phyloP scores from a whole-genome alignment of 2,797 vertebrate species.

The Spinus pinus region DNA sequence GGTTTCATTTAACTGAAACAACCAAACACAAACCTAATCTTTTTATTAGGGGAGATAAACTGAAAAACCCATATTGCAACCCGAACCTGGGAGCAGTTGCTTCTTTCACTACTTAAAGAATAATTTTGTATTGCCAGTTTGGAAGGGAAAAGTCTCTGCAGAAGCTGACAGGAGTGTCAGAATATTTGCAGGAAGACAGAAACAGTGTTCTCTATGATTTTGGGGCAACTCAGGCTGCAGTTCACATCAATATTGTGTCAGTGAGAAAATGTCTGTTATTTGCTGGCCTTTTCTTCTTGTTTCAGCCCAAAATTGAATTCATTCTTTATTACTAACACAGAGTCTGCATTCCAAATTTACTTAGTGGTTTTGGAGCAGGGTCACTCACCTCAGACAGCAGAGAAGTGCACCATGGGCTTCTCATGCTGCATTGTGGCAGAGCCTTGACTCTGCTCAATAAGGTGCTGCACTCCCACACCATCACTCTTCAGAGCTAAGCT shows the following conservation, averaged over 20 bases:
- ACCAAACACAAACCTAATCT: neutral
- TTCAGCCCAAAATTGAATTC: neutral
- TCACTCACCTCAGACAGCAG: neutral
- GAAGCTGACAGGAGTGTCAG: neutral
- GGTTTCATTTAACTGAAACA: neutral
- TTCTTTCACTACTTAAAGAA: neutral
- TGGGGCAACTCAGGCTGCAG: neutral
- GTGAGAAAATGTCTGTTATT: neutral
- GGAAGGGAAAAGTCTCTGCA: neutral
- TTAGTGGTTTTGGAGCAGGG: neutral
- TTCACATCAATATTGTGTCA: neutral
- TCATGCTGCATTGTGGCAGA: rapidly evolving
- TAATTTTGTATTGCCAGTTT: neutral
- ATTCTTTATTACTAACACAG: neutral
- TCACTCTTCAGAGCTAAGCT: neutral
- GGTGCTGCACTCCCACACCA: neutral
- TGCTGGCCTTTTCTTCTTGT: neutral
- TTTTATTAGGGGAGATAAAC: neutral
- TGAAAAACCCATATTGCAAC: neutral
- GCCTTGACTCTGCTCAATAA: neutral
- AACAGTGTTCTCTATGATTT: neutral
- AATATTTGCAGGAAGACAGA: neutral
- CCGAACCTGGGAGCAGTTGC: neutral
- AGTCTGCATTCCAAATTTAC: neutral
- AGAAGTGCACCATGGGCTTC: neutral